phyloP scores from a whole-genome alignment of 2,113 vertebrate species.

The Hemiscyllium ocellatum region DNA sequence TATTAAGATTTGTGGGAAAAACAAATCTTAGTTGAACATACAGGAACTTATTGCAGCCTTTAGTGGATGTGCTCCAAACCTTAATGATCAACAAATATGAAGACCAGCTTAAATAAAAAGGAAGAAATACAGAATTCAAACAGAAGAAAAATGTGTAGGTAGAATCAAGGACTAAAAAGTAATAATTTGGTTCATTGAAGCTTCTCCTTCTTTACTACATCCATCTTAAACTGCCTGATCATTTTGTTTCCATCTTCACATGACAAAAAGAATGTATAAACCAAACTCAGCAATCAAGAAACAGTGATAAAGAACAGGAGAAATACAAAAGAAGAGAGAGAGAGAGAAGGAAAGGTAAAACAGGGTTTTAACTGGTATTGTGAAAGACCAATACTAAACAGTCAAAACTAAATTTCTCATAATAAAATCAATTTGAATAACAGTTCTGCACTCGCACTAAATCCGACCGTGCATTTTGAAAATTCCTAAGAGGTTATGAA shows the following conservation, averaged over 20 bases:
- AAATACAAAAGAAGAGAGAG: not conserved
- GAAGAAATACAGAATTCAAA: not conserved
- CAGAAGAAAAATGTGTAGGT: not conserved
- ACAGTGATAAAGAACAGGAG: not conserved
- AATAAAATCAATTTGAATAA: not conserved
- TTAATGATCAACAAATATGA: not conserved
- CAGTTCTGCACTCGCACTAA: not conserved
- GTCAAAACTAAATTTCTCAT: not conserved
- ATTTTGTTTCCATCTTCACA: not conserved
- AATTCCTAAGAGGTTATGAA: not conserved
- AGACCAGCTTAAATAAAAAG: not conserved
- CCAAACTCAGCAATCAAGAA: not conserved
- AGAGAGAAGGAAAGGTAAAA: not conserved
- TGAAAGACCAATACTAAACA: not conserved
- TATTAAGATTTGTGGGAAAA: not conserved
- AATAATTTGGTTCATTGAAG: not conserved
- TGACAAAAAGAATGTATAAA: not conserved
- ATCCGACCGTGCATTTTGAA: not conserved
- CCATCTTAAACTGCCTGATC: not conserved
- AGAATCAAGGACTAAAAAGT: not conserved
- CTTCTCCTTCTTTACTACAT: not conserved
- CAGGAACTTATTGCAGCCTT: not conserved
- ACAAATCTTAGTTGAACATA: not conserved
- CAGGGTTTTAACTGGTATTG: not conserved
- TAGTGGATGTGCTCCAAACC: not conserved